Evolutionary conservation across 1,140 invertebrate genomes (phyloP), one percentile per base, ranked within the genome.

Genomic region (Dinoponera quadriceps): DNA sequence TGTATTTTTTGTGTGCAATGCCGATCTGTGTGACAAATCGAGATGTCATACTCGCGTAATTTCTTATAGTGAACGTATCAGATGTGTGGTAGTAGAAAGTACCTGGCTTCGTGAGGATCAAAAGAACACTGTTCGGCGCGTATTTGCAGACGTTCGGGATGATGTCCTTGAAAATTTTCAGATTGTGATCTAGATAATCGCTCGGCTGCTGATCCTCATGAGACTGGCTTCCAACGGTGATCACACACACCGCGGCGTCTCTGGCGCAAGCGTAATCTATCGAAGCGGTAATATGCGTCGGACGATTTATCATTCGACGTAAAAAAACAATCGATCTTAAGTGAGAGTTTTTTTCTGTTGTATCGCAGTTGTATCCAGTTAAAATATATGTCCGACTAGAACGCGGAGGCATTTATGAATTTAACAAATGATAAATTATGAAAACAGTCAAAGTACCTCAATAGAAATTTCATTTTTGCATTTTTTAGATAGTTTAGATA

Each of bases 81-180:
- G 72, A 60, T 69, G 59, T 49, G 55, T 16, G 25, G 0, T 22
- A 73, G 60, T n/a, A 49, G 48, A 13, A 81, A 3, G 14, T 87
- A 96, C 95, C 95, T 86, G 96, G 96, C 83, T 95, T 95, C 2
- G 95, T 95, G 1, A 96, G 95, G 81, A 96, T 94, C 44, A 96
- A 84, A 29, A 96, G 90, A 60, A 96, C 91, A 69, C 95, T 94
- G 87, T 96, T 94, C 14, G 96, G 96, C 33, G 95, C 96, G 85
- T 95, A 94, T 85, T 96, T 95, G 59, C 95, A 94, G 3, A 96
- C 88, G 20, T 93, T 90, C 20, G 95, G 95, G 68, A 96, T 92
- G 74, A 95, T 93, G 16, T 88, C 91, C 88, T 95, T 96, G 89
- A 96, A 95, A 85, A 95, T 95, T 72, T 95, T 94, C 20, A 95